These are phyloP conservation scores for Beris morrisii DNA, from an alignment of 2,888 invertebrate genomes.

Conservation along the genomic window DNA sequence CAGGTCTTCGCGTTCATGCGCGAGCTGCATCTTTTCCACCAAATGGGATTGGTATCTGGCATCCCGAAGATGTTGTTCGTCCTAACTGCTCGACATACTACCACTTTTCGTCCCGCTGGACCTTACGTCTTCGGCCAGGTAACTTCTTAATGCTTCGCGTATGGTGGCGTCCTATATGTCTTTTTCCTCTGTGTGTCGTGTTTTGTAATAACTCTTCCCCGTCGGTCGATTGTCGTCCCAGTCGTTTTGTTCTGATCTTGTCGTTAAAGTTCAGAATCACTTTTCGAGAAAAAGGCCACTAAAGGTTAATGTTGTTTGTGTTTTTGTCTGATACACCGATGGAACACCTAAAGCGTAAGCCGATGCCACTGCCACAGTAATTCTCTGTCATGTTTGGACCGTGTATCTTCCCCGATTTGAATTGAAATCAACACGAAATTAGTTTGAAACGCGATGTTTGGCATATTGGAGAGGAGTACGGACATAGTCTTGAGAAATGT, in stretches of 20 bases:
- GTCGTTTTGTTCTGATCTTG: slow-evolving; percentile 37
- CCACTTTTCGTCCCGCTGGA: slow-evolving; percentile 18
- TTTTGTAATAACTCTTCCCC: slow-evolving; percentile 37
- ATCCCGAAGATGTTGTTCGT: slow-evolving; percentile 32
- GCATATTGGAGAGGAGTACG: neutral
- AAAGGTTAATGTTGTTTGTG: slow-evolving; percentile 39
- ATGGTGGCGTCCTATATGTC: slow-evolving; percentile 6
- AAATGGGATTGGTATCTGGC: slow-evolving; percentile 23
- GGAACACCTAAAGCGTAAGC: slow-evolving; percentile 39
- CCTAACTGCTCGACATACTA: slow-evolving; percentile 37
- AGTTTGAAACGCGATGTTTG: slow-evolving; percentile 26
- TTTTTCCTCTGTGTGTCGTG: slow-evolving; percentile 26
- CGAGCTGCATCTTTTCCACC: slow-evolving; percentile 22
- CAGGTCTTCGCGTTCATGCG: slow-evolving; percentile 20
- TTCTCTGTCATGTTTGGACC: slow-evolving; percentile 36
- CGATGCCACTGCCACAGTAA: slow-evolving; percentile 38
- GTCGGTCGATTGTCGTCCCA: slow-evolving; percentile 25
- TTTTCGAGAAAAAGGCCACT: slow-evolving; percentile 35
- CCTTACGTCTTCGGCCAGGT: slow-evolving; percentile 6
- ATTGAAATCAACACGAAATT: slow-evolving; percentile 36
- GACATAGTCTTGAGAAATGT: no score
- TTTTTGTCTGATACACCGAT: slow-evolving; percentile 32
- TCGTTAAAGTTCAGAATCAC: slow-evolving; percentile 37
- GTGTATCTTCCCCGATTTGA: slow-evolving; percentile 30
- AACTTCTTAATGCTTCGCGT: no score